Percentiles rank a stretch among this genome's conserved stretches.
Evolutionary conservation across 2,888 invertebrate genomes (phyloP).

Genomic region (Apamea monoglypha): DNA sequence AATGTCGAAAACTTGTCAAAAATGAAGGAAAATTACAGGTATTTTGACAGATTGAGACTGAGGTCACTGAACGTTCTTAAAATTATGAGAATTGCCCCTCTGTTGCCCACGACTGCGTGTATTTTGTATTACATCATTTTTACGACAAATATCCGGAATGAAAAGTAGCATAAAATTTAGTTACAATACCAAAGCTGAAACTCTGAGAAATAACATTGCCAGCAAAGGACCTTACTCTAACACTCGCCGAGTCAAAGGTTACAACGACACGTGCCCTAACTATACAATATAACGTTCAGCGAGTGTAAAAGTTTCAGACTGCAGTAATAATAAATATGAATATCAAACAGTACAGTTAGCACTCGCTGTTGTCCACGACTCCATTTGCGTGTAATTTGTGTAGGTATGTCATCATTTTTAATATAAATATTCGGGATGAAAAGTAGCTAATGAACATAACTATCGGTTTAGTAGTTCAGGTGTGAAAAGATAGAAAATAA

Average conservation of each 20-base stretch:
- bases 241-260: background rate
- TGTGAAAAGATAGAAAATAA: no score
- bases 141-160: background rate
- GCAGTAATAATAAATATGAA: background rate
- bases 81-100: no score
- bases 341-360: background rate
- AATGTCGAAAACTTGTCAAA: no score
- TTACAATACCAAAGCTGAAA: slow-evolving; percentile 2
- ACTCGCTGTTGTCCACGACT: background rate
- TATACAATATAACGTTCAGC: background rate
- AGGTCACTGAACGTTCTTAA: no score
- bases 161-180: background rate
- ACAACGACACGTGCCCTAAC: slow-evolving; percentile 25
- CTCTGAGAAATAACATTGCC: background rate
- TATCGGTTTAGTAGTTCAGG: background rate
- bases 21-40: no score
- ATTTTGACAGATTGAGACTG: no score
- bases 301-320: background rate
- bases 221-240: background rate
- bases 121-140: background rate
- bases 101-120: background rate
- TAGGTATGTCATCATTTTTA: background rate
- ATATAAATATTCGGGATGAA: background rate
- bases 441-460: background rate
- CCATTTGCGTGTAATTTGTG: background rate